Percentiles rank a stretch among this genome's conserved stretches.
These are phyloP conservation scores for Escarpia spicata DNA, from an alignment of 2,888 invertebrate species.

Conservation along the genomic window DNA sequence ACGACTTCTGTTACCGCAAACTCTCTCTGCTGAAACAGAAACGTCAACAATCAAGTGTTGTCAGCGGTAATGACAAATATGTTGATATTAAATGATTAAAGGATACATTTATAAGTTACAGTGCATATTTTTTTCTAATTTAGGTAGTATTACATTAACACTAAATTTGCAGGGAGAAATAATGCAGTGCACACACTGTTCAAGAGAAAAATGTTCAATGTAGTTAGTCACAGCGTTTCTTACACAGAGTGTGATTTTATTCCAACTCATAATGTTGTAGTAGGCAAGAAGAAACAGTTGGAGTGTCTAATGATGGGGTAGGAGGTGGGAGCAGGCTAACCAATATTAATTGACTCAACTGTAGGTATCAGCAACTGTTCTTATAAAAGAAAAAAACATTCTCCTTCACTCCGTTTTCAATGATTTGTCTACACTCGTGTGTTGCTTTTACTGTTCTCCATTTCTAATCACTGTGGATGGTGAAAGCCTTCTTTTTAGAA, in stretches of 20 bases:
- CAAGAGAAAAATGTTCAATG: background rate
- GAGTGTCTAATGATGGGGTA: too few species aligned
- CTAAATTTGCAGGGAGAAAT: background rate
- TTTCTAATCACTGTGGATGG: too few species aligned
- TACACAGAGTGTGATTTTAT: too few species aligned
- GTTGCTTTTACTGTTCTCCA: too few species aligned
- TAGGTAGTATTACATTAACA: background rate
- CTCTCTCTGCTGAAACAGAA: background rate
- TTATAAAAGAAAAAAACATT: too few species aligned
- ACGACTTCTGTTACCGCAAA: background rate
- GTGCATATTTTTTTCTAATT: background rate
- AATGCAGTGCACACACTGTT: background rate
- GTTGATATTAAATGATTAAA: background rate
- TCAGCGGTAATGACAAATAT: background rate
- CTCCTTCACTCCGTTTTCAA: too few species aligned
- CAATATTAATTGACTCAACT: background rate
- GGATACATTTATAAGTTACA: background rate
- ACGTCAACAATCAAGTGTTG: background rate
- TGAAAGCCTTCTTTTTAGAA: too few species aligned
- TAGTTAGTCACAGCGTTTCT: too few species aligned
- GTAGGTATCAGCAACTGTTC: background rate
- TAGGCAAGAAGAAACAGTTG: too few species aligned
- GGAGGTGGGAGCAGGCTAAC: background rate
- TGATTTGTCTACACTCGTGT: too few species aligned
- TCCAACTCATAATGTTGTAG: too few species aligned